Evolutionary conservation across 1,140 invertebrate genomes (phyloP).

Genomic region (Drosophila lowei): DNA sequence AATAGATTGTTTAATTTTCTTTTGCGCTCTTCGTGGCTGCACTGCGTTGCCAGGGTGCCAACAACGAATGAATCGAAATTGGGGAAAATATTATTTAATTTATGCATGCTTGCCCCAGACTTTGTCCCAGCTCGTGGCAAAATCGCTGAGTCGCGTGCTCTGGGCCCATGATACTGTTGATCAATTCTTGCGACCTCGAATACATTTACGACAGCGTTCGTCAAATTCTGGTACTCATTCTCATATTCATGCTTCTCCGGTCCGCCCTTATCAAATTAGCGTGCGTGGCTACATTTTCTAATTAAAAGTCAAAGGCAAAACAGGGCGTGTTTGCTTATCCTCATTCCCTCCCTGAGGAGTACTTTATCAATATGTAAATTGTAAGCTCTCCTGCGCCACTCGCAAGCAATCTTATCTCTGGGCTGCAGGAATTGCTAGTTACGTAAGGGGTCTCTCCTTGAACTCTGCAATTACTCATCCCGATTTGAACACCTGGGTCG

Average conservation of each 20-base stretch:
- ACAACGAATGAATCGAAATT: constrained; percentile 15
- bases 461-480: constrained; percentile 34
- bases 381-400: neutral
- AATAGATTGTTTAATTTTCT: constrained; percentile 53
- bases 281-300: constrained; percentile 58
- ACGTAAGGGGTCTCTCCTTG: constrained; percentile 37
- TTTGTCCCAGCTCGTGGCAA: constrained; percentile 7
- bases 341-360: constrained; percentile 17
- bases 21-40: constrained; percentile 1
- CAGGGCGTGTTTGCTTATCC: constrained; percentile 48
- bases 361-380: constrained; percentile 54
- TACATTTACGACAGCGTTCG: constrained; percentile 39
- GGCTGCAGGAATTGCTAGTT: constrained; percentile 19
- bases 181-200: constrained; percentile 41
- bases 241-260: constrained; percentile 5
- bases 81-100: constrained; percentile 35
- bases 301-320: constrained; percentile 59
- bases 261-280: constrained; percentile 48
- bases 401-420: constrained; percentile 35
- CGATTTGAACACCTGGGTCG: constrained; percentile 45
- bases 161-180: constrained; percentile 63
- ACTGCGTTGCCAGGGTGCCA: constrained; percentile 56
- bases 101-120: constrained; percentile 33
- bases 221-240: constrained; percentile 6
- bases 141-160: constrained; percentile 58